Evolutionary conservation across 2,113 vertebrate genomes (phyloP), one percentile per base, ranked within the genome.

Genomic region (Seriola rivoliana): DNA sequence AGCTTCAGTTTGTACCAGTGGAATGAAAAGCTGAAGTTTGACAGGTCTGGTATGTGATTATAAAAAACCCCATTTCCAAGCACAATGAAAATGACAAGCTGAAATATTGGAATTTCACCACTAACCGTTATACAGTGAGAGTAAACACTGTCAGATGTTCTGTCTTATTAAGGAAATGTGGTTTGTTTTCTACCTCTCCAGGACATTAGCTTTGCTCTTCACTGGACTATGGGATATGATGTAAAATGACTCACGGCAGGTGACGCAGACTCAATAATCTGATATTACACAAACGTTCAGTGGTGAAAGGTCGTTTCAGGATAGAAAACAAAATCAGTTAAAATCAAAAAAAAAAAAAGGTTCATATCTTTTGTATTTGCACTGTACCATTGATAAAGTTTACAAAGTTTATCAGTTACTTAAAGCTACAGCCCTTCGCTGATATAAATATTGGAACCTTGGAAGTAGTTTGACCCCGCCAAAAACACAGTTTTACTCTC

Each of bases 31-130:
- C 48, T 62, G 34, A 60, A 44, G 59, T 34, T 38, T 71, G 46
- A 85, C 66, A 66, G 59, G 38, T 58, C 32, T 42, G 23, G 29
- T 71, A 13, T 54, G 12, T 46, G 36, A 68, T 55, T 29, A 42
- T 60, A 9, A 48, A 72, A 57, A 52, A 29, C 23, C 29, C 40
- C 59, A 21, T 71, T 75, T 75, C 13, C 12, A 34, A 36, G 42
- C 21, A 60, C 10, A 40, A 14, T 57, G 46, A 73, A 78, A 73
- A 68, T n/a, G 82, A 84, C 25, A 48, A 64, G 29, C 29, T 17
- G n/a, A 50, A 58, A 71, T 77, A 70, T 40, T 70, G 58, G 36
- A 72, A 29, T 44, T 55, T 34, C 25, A 57, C 46, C 54, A 29
- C 44, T 12, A 29, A 7, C 21, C 34, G 46, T 60, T 60, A 29